Evolutionary conservation across 2,888 invertebrate species (phyloP), one percentile per base, ranked within the genome.

Genomic region (Heterodera filipjevi): DNA sequence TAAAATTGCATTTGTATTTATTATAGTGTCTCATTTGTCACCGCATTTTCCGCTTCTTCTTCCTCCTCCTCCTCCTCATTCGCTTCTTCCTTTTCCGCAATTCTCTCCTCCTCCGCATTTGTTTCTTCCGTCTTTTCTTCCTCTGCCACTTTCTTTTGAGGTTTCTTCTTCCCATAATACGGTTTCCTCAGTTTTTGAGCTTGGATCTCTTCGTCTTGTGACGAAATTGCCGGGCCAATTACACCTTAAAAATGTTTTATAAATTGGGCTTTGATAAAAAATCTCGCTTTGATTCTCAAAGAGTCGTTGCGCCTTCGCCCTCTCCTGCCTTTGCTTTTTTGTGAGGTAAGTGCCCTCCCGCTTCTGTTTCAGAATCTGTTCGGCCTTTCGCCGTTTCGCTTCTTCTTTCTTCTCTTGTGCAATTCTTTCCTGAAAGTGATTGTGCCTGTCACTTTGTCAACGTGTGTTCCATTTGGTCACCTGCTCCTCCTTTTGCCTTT

Each of bases 271-370:
- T 6, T 53, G n/a, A 59, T 27, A 19, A 73, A 10, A n/a, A 30
- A 78, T 16, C 10, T 22, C n/a, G 19, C 49, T 80, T 32, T 78
- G 79, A n/a, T 66, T 78, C 16, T 46, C 19, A 10, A 78, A 49
- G 27, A 27, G 82, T 81, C 76, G 32, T 76, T 81, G 80, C 77
- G 84, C 82, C 35, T 68, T 70, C 14, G 75, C 78, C 53, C 68
- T 49, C n/a, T 76, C 76, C 82, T 94, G 93, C 86, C 95, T 95
- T 89, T 99, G 96, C 90, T 96, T 96, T 0, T 94, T 93, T 2
- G 96, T 96, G 79, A 97, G 90, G 49, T 95, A 91, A 90, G 95
- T 97, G 3, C 98, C 98, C 91, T 97, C 97, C n/a, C 94, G 95
- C 90, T 97, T 97, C 85, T 95, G 92, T 88, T 95, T 92, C 87